Percentiles rank a stretch among this genome's conserved stretches.
Conservation (phyloP, 2,888 invertebrate genomes). For the Drosophila recens region DNA sequence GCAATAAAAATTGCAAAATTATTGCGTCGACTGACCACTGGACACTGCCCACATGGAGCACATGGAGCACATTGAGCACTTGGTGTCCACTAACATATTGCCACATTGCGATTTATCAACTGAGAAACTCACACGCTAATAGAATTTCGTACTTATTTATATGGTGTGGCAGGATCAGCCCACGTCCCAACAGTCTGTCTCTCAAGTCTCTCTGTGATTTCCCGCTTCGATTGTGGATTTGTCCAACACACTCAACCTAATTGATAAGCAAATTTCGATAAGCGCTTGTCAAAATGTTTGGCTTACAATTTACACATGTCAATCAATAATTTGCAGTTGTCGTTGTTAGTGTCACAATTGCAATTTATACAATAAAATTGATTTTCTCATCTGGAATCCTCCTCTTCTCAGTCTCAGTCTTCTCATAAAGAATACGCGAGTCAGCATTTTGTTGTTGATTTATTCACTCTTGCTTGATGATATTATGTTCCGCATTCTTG, state of each 20-base stretch:
- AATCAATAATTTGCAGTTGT: conserved; percentile 54
- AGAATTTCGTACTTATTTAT: conserved; percentile 50
- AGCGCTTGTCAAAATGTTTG: conserved; percentile 75
- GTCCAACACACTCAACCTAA: conserved; percentile 45
- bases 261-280: conserved; percentile 71
- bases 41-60: conserved; percentile 46
- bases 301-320: conserved; percentile 76
- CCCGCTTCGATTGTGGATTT: not conserved
- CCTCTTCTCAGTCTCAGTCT: not conserved
- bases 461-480: conserved; percentile 17
- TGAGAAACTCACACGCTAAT: conserved; percentile 67
- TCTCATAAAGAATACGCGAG: conserved; percentile 11
- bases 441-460: conserved; percentile 29
- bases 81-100: conserved; percentile 33
- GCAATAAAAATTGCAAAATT: conserved; percentile 69
- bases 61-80: conserved; percentile 40
- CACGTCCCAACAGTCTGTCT: conserved; percentile 21
- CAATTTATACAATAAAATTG: conserved; percentile 4
- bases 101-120: conserved; percentile 70
- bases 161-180: conserved; percentile 50
- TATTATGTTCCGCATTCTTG: conserved; percentile 68
- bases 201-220: conserved; percentile 8
- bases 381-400: not conserved
- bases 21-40: conserved; percentile 53
- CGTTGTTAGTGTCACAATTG: conserved; percentile 9